Conservation (phyloP, 2,888 invertebrate genomes). For the Acanthosepion pharaonis region DNA sequence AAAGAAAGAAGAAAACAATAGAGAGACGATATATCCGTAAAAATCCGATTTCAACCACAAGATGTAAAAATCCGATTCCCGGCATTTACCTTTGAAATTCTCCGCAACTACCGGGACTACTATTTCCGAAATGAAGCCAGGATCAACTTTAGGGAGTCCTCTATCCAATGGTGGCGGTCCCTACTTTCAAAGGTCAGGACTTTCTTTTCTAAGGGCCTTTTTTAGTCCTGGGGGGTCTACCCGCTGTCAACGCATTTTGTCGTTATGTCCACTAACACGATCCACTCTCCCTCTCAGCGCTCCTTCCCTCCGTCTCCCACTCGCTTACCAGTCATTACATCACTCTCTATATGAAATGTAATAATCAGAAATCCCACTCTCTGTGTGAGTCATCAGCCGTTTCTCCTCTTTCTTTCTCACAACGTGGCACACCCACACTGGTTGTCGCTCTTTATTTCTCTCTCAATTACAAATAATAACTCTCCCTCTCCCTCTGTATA, state of each 20-base stretch:
- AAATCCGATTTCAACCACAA: background rate
- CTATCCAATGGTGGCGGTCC: background rate
- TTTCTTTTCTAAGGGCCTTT: background rate
- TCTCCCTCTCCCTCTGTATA: background rate
- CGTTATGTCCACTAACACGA: background rate
- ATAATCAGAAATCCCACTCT: background rate
- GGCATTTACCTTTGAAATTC: background rate
- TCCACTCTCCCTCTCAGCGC: background rate
- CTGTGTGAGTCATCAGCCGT: background rate
- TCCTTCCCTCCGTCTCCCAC: background rate
- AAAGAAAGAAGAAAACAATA: too few relatives aligned
- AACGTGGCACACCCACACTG: constrained; percentile 33
- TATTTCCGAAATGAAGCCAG: background rate
- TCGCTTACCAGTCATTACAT: background rate
- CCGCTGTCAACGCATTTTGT: background rate
- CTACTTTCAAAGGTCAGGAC: background rate
- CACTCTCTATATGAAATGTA: background rate
- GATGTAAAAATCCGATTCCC: background rate
- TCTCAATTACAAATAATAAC: background rate
- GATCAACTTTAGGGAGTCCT: background rate
- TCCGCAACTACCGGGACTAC: background rate
- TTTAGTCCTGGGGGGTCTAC: background rate
- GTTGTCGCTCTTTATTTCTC: background rate
- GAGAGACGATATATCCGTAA: too few relatives aligned
- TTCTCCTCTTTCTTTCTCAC: background rate